These are phyloP conservation scores for Pachydiplax longipennis DNA, from an alignment of 2,888 invertebrate genomes.

Conservation along the genomic window DNA sequence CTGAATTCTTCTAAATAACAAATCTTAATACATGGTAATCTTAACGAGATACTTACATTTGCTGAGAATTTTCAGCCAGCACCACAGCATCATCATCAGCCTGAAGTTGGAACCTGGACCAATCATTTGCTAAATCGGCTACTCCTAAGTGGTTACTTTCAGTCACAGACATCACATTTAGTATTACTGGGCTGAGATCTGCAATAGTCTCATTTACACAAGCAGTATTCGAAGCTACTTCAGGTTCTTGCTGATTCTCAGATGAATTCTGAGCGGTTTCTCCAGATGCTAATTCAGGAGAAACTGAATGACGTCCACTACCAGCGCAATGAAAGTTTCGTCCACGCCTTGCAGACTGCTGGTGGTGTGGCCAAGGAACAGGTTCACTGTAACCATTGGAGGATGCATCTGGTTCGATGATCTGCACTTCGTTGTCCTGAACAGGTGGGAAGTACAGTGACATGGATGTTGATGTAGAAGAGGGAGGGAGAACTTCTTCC, in stretches of 20 bases:
- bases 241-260: neutral
- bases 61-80: neutral
- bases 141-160: neutral
- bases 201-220: neutral
- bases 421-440: slow-evolving; percentile 1
- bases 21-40: no score
- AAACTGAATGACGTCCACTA: neutral
- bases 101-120: neutral
- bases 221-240: neutral
- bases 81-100: neutral
- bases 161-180: slow-evolving; percentile 23
- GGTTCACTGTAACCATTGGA: neutral
- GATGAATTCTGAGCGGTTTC: neutral
- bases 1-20: no score
- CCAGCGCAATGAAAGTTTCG: neutral
- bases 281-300: neutral
- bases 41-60: neutral
- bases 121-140: neutral
- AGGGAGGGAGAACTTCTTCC: neutral
- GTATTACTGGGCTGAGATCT: neutral
- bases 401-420: neutral
- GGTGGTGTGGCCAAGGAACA: neutral
- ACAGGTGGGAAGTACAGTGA: slow-evolving; percentile 1
- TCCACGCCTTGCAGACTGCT: neutral
- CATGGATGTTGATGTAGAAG: neutral